Evolutionary conservation across 2,888 invertebrate genomes (phyloP).

Genomic region (Oscheius sp.): DNA sequence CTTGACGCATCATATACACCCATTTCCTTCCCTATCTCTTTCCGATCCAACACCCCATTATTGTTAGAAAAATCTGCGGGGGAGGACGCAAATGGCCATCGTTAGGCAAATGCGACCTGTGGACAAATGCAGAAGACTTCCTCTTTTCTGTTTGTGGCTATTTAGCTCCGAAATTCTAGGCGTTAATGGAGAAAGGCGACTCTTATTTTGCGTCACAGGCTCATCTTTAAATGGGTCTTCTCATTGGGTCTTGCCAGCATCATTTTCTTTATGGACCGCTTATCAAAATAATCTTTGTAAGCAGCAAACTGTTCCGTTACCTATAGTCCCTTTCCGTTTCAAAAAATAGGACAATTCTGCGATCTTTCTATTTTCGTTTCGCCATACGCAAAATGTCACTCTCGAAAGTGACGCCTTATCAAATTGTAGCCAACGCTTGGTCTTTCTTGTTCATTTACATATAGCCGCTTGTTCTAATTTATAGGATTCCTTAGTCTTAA

Average conservation of each 20-base stretch:
- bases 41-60: conserved; percentile 5
- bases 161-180: conserved; percentile 8
- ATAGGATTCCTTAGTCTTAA: background rate
- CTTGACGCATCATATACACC: conserved; percentile 12
- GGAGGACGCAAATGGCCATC: conserved; percentile 25
- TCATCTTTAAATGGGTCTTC: background rate
- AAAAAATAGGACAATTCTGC: too few relatives aligned
- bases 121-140: background rate
- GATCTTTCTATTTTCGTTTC: background rate
- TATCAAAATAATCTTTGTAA: background rate
- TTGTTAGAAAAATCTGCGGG: conserved; percentile 17
- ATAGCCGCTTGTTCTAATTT: conserved; percentile 15
- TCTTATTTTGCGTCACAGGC: conserved; percentile 18
- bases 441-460: conserved; percentile 13
- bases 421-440: background rate
- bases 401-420: conserved; percentile 6
- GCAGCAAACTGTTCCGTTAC: too few relatives aligned
- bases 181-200: conserved; percentile 27
- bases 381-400: background rate
- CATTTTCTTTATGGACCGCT: background rate
- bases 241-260: background rate
- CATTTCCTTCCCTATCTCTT: background rate
- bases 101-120: conserved; percentile 26
- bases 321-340: too few relatives aligned
- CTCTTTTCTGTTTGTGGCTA: background rate